Base-by-base conservation (phyloP, 1,140 invertebrate species). In the Trichonephila clavipes region DNA sequence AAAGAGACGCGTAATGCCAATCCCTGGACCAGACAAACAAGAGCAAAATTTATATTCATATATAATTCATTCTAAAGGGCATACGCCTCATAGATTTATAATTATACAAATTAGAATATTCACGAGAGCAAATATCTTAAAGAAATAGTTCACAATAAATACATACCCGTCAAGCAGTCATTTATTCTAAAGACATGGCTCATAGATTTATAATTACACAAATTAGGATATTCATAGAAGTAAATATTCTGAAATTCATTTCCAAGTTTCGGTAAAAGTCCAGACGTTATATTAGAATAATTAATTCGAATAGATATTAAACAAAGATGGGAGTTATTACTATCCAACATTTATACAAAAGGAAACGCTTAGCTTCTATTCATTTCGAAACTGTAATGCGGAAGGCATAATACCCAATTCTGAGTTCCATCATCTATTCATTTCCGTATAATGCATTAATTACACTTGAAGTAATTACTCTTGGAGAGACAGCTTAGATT, bases 391-490 rank as follows among this genome's bases (percentile, higher is more conserved):
- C 28, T 77, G 14, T 3, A 24, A 77, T 18, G 69, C 69, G 69
- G 12, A 51, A 66, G n/a, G 24, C 69, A 34, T 64, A 64, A 64
- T 64, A 64, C 62, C 62, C 62, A 28, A 77, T 77, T 34, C 69
- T 5, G 62, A 64, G 28, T 77, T 77, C 28, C 24, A 77, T 77
- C 69, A 77, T 77, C 69, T 16, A 77, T 77, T 77, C 69, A 77
- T 77, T 77, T 28, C 69, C 16, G 28, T 28, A 77, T 40, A 34
- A 77, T 77, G 28, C 69, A 77, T 28, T 77, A 77, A 77, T 77
- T 77, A 77, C 24, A 77, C 24, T 77, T 34, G 10, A 77, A 77
- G 69, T 77, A 77, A 77, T 77, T 77, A 77, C 28, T 77, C 69
- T 34, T 24, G 24, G 14, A 77, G 51, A 77, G 24, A 77, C 69